Base-by-base conservation (phyloP, 2,888 invertebrate species). In the Graphium colonna region DNA sequence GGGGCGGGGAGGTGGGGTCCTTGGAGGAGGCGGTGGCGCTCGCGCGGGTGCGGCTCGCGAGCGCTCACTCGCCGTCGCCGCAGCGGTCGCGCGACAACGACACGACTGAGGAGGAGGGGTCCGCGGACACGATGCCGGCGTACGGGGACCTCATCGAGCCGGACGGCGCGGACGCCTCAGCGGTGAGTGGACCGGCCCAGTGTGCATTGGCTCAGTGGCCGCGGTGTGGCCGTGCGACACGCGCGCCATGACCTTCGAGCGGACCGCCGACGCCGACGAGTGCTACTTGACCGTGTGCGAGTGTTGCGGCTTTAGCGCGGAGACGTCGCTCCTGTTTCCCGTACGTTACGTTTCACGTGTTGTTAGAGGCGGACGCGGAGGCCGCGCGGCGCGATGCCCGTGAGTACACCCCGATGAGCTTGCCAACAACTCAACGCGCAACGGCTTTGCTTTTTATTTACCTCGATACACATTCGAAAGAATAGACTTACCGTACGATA, bases 241-340 rank as follows among this genome's bases (percentile, higher is more conserved):
- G 85, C 85, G 87, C 85, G 86, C 82, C 81, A 87, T 87, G 88
- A 86, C 84, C 87, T 84, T 86, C 83, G 88, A 86, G 75, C 82
- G 82, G 77, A 71, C 79, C 65, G 81, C 72, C 64, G 88, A 90
- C 77, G 82, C 72, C 63, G 88, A 90, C 77, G 82, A 86, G 75
- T 80, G 83, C 74, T 85, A 84, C 74, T 78, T 85, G 62, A 80
- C 82, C 60, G 89, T 89, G 77, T 90, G 90, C 81, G 89, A 90
- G 75, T 90, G 90, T 75, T 90, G 90, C 79, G 90, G 90, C 65
- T 90, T 89, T 85, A 88, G 83, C 86, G 74, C 82, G 43, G 89
- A 90, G 82, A 89, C 90, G 66, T 69, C 83, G 59, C 79, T 89
- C 62, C 73, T 90, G 73, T 75, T 77, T 76, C 77, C 86, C 72